Conservation (phyloP, 2,888 invertebrate species). For the Ectobius pallidus region DNA sequence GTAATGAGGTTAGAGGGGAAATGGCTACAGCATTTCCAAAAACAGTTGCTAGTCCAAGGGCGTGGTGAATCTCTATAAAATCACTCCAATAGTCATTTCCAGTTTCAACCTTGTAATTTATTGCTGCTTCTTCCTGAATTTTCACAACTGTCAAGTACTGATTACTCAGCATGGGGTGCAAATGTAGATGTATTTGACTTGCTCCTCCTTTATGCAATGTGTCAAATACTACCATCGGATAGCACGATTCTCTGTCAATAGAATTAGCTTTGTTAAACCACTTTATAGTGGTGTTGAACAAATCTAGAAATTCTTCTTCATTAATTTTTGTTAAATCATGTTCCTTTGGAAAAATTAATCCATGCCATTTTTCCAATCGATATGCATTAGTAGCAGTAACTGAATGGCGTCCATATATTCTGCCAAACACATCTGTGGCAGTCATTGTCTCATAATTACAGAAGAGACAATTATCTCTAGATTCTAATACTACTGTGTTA, state of each 20-base stretch:
- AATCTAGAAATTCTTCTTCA: slow-evolving; percentile 49
- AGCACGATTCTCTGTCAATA: slow-evolving; percentile 29
- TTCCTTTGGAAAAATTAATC: slow-evolving; percentile 51
- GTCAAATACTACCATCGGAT: slow-evolving; percentile 4
- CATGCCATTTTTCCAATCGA: slow-evolving; percentile 55
- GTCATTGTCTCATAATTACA: slow-evolving; percentile 5
- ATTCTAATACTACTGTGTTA: neutral
- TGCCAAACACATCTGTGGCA: slow-evolving; percentile 36
- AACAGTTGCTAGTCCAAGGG: too few species aligned
- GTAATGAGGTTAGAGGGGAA: too few species aligned
- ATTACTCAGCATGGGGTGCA: too few species aligned
- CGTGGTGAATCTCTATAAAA: too few species aligned
- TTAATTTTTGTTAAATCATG: slow-evolving; percentile 54
- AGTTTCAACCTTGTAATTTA: neutral
- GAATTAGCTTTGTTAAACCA: slow-evolving; percentile 52
- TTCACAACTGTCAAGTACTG: too few species aligned
- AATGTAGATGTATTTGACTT: neutral
- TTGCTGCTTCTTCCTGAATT: neutral
- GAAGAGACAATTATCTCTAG: neutral
- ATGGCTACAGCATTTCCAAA: too few species aligned
- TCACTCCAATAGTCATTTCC: neutral
- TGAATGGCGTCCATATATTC: slow-evolving; percentile 50
- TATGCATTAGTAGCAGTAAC: slow-evolving; percentile 55
- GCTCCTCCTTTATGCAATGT: neutral
- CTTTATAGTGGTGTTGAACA: slow-evolving; percentile 50